Conservation (phyloP, 1,140 invertebrate species). For the Hesperophylax magnus region DNA sequence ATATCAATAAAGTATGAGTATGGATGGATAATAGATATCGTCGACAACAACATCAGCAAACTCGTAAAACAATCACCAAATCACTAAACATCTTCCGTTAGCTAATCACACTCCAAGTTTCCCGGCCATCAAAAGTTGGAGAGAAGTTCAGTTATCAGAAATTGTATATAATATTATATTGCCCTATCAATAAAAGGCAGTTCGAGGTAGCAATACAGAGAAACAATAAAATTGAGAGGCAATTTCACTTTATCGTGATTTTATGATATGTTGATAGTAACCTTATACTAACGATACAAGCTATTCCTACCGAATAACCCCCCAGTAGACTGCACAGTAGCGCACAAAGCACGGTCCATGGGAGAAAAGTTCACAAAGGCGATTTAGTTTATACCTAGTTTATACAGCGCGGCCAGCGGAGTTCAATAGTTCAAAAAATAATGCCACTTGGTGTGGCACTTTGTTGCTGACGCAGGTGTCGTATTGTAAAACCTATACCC, state of each 20-base stretch:
- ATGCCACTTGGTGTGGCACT: not conserved
- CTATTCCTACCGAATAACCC: not conserved
- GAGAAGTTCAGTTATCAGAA: not conserved
- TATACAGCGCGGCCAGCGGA: not conserved
- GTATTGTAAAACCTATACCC: too few species aligned
- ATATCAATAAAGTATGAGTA: too few species aligned
- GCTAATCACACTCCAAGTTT: not conserved
- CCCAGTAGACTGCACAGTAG: not conserved
- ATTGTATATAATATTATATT: not conserved
- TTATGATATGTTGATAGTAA: slow-evolving; percentile 13
- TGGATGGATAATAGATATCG: too few species aligned
- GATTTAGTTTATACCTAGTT: too few species aligned
- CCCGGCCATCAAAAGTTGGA: not conserved
- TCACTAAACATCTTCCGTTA: too few species aligned
- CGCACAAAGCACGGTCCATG: not conserved
- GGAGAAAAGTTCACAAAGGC: not conserved
- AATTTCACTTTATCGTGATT: slow-evolving; percentile 39
- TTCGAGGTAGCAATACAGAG: not conserved
- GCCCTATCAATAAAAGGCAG: not conserved
- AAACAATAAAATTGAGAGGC: slow-evolving; percentile 12
- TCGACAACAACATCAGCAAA: too few species aligned
- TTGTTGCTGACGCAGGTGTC: slow-evolving; percentile 45
- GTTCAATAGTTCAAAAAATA: slow-evolving; percentile 19
- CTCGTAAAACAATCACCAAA: too few species aligned
- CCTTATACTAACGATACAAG: slow-evolving; percentile 1